A percentile compares a stretch with the other conserved stretches of the same genome.
phyloP scores from a whole-genome alignment of 2,797 vertebrate genomes.

The Crossoptilon crossoptilon region DNA sequence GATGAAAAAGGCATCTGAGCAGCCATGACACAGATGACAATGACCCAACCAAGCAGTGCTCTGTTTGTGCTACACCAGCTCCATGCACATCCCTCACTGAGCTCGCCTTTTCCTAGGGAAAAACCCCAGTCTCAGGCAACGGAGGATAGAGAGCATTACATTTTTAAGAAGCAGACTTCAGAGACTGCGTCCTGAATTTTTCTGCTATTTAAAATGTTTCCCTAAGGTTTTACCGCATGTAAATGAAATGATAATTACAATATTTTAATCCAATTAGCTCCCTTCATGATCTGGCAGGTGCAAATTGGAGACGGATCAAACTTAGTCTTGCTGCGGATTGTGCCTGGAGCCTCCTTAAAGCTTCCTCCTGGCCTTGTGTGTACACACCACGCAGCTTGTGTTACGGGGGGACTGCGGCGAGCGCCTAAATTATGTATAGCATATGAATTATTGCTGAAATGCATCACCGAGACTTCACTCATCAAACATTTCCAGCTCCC shows the following conservation, averaged over 20 bases:
- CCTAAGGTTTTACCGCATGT: slow-evolving; percentile 55
- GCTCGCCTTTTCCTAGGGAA: slow-evolving; percentile 4
- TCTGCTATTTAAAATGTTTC: slow-evolving; percentile 68
- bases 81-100: neutral
- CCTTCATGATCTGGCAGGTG: slow-evolving; percentile 71
- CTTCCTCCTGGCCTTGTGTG: slow-evolving; percentile 17
- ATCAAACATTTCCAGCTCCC: neutral
- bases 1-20: neutral
- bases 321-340: slow-evolving; percentile 37
- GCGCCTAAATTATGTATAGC: slow-evolving; percentile 67
- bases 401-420: neutral
- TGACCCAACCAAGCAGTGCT: neutral
- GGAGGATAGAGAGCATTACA: neutral
- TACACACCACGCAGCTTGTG: neutral
- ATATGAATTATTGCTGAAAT: slow-evolving; percentile 70
- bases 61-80: neutral
- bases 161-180: slow-evolving; percentile 60
- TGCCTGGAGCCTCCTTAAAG: slow-evolving; percentile 68
- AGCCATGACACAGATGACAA: neutral
- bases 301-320: slow-evolving; percentile 69
- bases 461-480: slow-evolving; percentile 38
- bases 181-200: slow-evolving; percentile 44
- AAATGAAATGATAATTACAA: slow-evolving; percentile 71
- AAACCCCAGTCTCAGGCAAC: slow-evolving; percentile 17
- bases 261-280: slow-evolving; percentile 75